These are phyloP conservation scores for Mesembrinibis cayennensis DNA, from an alignment of 2,113 vertebrate species.

Conservation along the genomic window DNA sequence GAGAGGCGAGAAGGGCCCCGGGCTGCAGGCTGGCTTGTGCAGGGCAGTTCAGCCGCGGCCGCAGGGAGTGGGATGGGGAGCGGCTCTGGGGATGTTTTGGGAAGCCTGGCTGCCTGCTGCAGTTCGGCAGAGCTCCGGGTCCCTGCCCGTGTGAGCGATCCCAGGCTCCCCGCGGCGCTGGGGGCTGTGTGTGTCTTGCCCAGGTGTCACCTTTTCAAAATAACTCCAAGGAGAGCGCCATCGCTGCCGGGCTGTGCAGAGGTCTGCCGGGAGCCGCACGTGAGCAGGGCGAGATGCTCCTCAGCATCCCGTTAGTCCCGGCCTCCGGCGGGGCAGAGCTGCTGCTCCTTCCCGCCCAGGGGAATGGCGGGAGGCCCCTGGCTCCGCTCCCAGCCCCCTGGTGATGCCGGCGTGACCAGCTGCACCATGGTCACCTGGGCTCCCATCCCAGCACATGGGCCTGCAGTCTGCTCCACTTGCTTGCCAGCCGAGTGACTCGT, in stretches of 20 bases:
- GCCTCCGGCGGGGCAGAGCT: background rate
- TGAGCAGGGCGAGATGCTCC: background rate
- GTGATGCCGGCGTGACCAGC: background rate
- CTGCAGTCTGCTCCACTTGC: background rate
- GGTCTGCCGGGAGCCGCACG: accelerated
- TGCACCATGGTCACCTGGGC: background rate
- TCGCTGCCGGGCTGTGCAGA: background rate
- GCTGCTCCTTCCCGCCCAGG: background rate
- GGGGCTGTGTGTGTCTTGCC: background rate
- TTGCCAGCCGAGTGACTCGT: background rate
- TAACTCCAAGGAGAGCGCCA: background rate
- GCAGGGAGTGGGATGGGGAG: background rate
- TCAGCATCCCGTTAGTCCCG: background rate
- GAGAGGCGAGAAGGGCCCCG: too few relatives aligned
- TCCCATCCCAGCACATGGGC: background rate
- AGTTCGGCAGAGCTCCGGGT: background rate
- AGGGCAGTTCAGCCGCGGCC: background rate
- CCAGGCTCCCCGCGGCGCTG: background rate
- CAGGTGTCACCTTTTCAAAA: background rate
- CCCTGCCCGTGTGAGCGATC: background rate
- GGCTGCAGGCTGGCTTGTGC: background rate
- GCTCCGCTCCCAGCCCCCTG: background rate
- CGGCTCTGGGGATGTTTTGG: background rate
- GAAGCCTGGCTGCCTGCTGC: background rate
- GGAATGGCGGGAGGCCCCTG: background rate